phyloP scores from a whole-genome alignment of 2,113 vertebrate species.

The Urocolius indicus region DNA sequence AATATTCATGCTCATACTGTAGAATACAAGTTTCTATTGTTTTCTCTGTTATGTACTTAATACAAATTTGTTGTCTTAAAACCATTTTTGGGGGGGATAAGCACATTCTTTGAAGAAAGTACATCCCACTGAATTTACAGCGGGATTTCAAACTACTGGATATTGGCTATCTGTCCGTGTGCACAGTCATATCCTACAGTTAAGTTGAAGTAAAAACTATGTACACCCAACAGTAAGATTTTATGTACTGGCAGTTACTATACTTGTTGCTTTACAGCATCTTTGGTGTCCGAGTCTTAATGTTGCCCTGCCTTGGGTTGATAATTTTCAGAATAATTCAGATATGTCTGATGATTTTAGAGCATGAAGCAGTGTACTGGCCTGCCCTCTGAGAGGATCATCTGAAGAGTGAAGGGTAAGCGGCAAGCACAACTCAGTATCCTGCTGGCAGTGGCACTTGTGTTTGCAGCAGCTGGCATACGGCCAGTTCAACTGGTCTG shows the following conservation, averaged over 20 bases:
- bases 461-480: background rate
- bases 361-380: background rate
- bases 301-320: background rate
- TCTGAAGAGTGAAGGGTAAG: background rate
- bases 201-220: background rate
- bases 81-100: fast-evolving
- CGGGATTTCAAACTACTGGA: background rate
- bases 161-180: background rate
- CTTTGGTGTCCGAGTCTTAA: background rate
- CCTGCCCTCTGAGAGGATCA: background rate
- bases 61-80: background rate
- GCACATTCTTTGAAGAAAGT: background rate
- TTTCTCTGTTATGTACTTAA: background rate
- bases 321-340: background rate
- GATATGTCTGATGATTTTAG: background rate
- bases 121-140: background rate
- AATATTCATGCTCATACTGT: background rate
- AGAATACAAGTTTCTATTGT: background rate
- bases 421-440: fast-evolving
- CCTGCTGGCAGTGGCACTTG: background rate
- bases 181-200: fast-evolving
- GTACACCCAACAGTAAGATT: background rate
- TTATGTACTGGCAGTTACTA: background rate
- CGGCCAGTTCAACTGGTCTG: background rate
- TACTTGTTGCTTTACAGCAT: background rate